Evolutionary conservation across 2,888 invertebrate species (phyloP).

Genomic region (Rhorus exstirpatorius): DNA sequence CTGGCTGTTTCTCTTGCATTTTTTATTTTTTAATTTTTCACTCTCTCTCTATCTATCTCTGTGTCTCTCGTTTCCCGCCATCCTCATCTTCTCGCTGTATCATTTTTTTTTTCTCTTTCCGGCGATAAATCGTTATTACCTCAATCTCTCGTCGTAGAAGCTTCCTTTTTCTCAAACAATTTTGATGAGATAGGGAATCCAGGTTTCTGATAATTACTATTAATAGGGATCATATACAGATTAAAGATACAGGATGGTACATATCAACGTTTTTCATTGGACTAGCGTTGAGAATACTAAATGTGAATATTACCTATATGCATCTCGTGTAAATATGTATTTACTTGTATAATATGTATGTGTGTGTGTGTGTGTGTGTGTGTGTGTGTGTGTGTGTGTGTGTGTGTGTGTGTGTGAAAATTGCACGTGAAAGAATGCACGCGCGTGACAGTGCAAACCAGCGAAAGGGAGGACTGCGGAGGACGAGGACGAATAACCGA

Average conservation of each 20-base stretch:
- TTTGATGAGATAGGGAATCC: slow-evolving; percentile 11
- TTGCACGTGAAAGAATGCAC: slow-evolving; percentile 15
- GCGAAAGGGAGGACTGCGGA: slow-evolving; percentile 24
- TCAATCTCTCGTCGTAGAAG: slow-evolving; percentile 22
- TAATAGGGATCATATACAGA: background rate
- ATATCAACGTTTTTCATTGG: background rate
- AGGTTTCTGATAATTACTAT: background rate
- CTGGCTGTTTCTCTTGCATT: slow-evolving; percentile 48
- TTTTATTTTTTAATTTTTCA: slow-evolving; percentile 8
- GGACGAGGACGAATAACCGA: slow-evolving; percentile 53
- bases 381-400: too few relatives aligned
- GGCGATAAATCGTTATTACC: slow-evolving; percentile 45
- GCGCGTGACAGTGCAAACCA: slow-evolving; percentile 10
- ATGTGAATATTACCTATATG: background rate
- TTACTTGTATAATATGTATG: background rate
- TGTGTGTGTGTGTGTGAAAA: too few relatives aligned
- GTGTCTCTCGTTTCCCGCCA: slow-evolving; percentile 4
- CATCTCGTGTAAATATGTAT: slow-evolving; percentile 3
- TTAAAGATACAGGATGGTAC: background rate
- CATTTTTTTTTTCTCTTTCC: slow-evolving; percentile 4
- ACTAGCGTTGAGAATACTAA: background rate
- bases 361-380: background rate
- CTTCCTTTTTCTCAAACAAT: slow-evolving; percentile 3
- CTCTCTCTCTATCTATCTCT: background rate
- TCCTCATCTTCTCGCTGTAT: background rate